Base-by-base conservation (phyloP, 1,140 invertebrate genomes). In the Stegodyphus mimosarum region DNA sequence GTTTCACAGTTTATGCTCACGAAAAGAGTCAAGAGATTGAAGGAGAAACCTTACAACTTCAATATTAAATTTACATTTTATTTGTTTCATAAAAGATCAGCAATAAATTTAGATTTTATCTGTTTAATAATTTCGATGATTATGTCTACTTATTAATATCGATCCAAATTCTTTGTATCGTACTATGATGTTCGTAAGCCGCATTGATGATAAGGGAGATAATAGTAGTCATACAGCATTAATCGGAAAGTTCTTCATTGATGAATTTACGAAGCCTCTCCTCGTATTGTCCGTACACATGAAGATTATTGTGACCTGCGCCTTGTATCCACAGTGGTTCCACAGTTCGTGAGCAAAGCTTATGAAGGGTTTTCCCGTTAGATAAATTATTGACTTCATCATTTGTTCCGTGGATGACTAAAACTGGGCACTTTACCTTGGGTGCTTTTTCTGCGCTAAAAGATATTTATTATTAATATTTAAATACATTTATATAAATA, bases 361-460 rank as follows among this genome's bases (percentile, higher is more conserved):
- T 98, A 90, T 99, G 99, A 89, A 99, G 99, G 63, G 97, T 97
- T 72, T 99, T 93, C 70, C 99, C 99, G 92, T 99, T 99, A 72
- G 96, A 98, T 91, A 99, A 98, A 92, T 99, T 97, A 90, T 99
- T 99, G 69, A 99, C 98, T 92, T 99, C 98, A 92, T 99, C 99
- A 91, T 99, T 98, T 85, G 98, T 99, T 89, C 99, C 99, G 92
- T 99, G 99, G 90, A 99, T 99, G 10, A 99, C 98, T 88, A 99
- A 93, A 88, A 99, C 98, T 72, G 98, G 98, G 84, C 97, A 99
- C 88, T 96, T 97, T 67, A 99, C 98, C 92, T 98, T 98, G 78
- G 97, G 97, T 89, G 99, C 97, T 93, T 99, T 99, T 92, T 99
- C 98, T 93, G 94, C 94, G 87, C 92, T 93, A 89, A 79, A 89